These are phyloP conservation scores for Virgularia gustaviana DNA, from an alignment of 92 coral and sea anemone species.

Conservation along the genomic window DNA sequence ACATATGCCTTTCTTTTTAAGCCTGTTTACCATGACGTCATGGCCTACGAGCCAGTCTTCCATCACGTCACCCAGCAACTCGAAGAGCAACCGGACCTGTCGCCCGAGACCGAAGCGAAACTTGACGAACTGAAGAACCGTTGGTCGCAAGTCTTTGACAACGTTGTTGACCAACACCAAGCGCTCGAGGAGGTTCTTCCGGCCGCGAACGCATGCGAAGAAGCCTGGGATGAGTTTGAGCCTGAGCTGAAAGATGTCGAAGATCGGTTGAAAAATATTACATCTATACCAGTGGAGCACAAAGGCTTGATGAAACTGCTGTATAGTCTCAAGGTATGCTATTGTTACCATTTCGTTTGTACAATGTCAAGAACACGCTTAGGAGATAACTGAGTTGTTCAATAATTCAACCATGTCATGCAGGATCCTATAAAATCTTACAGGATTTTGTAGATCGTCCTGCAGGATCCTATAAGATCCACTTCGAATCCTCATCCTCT, in stretches of 20 bases:
- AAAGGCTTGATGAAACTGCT: conserved; percentile 80
- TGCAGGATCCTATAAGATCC: no score
- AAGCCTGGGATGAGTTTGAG: conserved; percentile 60
- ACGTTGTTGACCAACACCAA: conserved; percentile 69
- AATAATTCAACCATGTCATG: no score
- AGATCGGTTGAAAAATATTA: conserved; percentile 64
- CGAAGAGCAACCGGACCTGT: conserved; percentile 69
- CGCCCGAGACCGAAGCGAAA: conserved; percentile 54
- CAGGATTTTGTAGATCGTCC: no score
- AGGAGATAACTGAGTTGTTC: no score
- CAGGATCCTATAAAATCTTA: no score
- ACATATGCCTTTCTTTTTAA: conserved; percentile 13
- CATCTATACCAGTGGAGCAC: conserved; percentile 58
- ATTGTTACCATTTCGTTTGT: no score
- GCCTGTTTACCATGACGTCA: conserved; percentile 77
- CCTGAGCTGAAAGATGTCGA: conserved; percentile 77
- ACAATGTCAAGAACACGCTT: no score
- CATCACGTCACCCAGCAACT: conserved; percentile 71
- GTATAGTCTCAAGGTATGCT: conserved; percentile 69
- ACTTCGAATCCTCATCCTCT: no score
- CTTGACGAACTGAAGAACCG: conserved; percentile 65
- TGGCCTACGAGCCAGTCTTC: conserved; percentile 72
- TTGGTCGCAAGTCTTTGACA: conserved; percentile 64
- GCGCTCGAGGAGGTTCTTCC: conserved; percentile 81
- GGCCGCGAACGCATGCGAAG: conserved; percentile 78